Evolutionary conservation across 2,888 invertebrate genomes (phyloP), one percentile per base, ranked within the genome.

Genomic region (Hirtodrosophila histrioides): DNA sequence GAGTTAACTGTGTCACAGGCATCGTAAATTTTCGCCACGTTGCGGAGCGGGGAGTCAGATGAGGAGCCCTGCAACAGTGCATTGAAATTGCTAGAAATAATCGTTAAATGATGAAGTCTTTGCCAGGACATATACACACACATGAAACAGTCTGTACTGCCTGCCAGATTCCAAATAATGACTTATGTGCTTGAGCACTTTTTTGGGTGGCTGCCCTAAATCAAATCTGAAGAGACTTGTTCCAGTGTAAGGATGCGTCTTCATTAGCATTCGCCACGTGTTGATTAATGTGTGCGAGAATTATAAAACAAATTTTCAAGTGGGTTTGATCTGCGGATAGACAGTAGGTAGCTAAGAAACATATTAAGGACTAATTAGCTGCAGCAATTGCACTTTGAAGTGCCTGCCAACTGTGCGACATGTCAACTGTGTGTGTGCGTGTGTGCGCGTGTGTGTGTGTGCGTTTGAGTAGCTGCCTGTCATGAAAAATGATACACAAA

Each of bases 1-100:
- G 84, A 84, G 84, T 84, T 84, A 84, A 84, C 84, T 84, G 84
- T 84, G 84, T 84, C 84, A 84, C 84, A 84, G 86, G 83, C 84
- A 83, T 84, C 86, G 84, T 84, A 86, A 86, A 86, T 86, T 86
- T 83, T 83, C 84, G 71, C 80, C 77, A 78, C 54, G 43, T 1
- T 31, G 8, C 9, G 6, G 44, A 29, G 9, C 0, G 27, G 44
- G 35, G 17, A 12, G 39, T n/a, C 27, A 31, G 12, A 24, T 10
- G 40, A 45, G 37, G 24, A 45, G 11, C 29, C 37, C 37, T 31
- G 53, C 40, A 39, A 44, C 33, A 45, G 60, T 81, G 78, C 82
- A 82, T 72, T 85, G 82, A 85, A 85, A 82, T 82, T 79, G 80
- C 86, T 83, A 80, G 83, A 83, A 83, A 78, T 84, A 84, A 84